Conservation (phyloP, 1,140 invertebrate species). For the Pseudomyrmex cubaensis region DNA sequence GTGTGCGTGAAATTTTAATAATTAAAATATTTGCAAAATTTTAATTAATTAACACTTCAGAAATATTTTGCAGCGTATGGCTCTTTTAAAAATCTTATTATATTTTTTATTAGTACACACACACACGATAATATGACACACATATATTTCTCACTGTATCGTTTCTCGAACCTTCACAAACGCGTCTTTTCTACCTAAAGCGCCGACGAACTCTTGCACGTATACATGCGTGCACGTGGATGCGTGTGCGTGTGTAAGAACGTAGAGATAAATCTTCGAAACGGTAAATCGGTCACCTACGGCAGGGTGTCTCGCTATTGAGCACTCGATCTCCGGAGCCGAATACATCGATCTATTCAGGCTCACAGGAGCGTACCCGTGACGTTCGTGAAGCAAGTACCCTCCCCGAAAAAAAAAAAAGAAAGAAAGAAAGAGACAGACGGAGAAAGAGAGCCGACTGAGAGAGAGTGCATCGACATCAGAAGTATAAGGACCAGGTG, state of each 20-base stretch:
- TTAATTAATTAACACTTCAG: too few relatives aligned
- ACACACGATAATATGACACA: too few relatives aligned
- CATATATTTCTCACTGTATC: background rate
- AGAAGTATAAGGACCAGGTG: constrained; percentile 68
- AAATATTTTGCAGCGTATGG: too few relatives aligned
- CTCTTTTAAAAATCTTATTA: too few relatives aligned
- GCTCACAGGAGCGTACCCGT: constrained; percentile 70
- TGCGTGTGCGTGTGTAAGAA: constrained; percentile 4
- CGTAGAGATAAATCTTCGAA: constrained; percentile 68
- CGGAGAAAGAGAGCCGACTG: constrained; percentile 30
- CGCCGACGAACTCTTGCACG: background rate
- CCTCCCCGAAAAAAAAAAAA: background rate
- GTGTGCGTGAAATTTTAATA: too few relatives aligned
- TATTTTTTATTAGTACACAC: too few relatives aligned
- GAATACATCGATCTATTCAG: constrained; percentile 69
- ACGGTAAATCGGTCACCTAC: constrained; percentile 57
- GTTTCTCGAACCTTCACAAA: constrained; percentile 27
- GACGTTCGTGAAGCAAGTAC: constrained; percentile 29
- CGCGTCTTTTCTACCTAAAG: background rate
- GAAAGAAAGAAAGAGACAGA: constrained; percentile 2
- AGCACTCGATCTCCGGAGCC: constrained; percentile 58
- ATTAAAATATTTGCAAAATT: too few relatives aligned
- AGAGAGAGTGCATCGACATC: constrained; percentile 70
- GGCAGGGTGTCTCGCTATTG: constrained; percentile 60
- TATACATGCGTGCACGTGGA: too few relatives aligned